A percentile compares a stretch with the other conserved stretches of the same genome.
Evolutionary conservation across 2,888 invertebrate species (phyloP).

Genomic region (Mystacides longicornis): DNA sequence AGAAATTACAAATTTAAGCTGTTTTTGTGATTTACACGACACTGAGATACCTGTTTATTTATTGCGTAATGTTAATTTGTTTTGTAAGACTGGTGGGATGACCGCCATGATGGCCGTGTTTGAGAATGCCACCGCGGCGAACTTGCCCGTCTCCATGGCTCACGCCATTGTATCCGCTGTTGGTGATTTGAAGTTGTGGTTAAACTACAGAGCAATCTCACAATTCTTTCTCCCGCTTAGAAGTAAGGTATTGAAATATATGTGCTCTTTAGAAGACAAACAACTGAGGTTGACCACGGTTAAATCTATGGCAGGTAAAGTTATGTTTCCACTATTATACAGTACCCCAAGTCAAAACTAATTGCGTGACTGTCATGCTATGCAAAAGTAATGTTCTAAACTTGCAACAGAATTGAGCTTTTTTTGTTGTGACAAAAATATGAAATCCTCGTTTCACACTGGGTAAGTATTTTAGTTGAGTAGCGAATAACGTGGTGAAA

Average conservation of each 20-base stretch:
- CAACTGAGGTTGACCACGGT: conserved; percentile 83
- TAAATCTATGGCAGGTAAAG: conserved; percentile 86
- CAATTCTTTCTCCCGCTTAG: conserved; percentile 83
- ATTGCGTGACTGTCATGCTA: no score
- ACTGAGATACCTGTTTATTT: conserved; percentile 88
- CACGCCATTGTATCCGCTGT: conserved; percentile 89
- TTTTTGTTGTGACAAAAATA: no score
- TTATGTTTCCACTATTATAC: no score
- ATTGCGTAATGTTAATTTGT: conserved; percentile 85
- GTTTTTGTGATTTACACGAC: conserved; percentile 88
- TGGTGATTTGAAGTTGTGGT: conserved; percentile 88
- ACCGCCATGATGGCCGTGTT: conserved; percentile 83
- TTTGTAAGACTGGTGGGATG: conserved; percentile 86
- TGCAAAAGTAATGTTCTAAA: no score
- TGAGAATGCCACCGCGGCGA: conserved; percentile 63
- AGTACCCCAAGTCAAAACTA: no score
- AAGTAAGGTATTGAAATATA: conserved; percentile 80
- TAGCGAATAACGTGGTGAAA: no score
- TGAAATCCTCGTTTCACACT: no score
- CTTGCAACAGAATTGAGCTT: no score
- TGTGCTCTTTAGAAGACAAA: conserved; percentile 89
- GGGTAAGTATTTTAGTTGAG: no score
- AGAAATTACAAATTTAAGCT: conserved; percentile 70
- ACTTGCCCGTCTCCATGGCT: conserved; percentile 78
- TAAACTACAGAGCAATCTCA: conserved; percentile 84